Evolutionary conservation across 2,888 invertebrate genomes (phyloP), one percentile per base, ranked within the genome.

Genomic region (Drosophila melanosoma): DNA sequence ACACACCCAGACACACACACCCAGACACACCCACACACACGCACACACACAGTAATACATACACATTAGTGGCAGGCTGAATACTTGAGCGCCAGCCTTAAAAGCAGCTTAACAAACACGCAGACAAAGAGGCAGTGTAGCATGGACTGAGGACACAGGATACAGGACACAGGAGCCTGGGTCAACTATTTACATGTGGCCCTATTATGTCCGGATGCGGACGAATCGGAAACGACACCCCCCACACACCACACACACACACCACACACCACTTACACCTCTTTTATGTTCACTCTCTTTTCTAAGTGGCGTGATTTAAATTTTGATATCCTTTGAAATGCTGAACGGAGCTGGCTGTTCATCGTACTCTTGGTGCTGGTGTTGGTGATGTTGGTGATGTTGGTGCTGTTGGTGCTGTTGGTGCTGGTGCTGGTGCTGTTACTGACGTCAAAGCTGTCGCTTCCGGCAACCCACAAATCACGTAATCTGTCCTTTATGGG

Each of bases 261-360:
- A n/a, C n/a, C n/a, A n/a, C n/a, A n/a, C n/a, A n/a, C 15, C 63
- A 33, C 11, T 1, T 7, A 15, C 62, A 40, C 23, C 8, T 65
- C 72, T 76, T 87, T 78, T 81, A 69, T 80, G 74, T 36, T 23
- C 63, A 52, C 48, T 51, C 65, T 42, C 61, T 38, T 12, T 36
- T 57, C 69, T 78, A 86, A 88, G 82, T 81, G 87, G 81, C 89
- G 83, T 88, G 81, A 86, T 85, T 88, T 76, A 88, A 85, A 85
- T 79, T 85, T 86, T 61, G 71, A 88, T 83, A 83, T 74, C 72
- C 83, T 85, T 84, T 83, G 83, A 75, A 74, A 82, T 67, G 67
- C 69, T 74, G 59, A 70, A 51, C 65, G 66, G 32, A 57, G 48
- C 59, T 68, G 11, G 42, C 40, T 52, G 57, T 68, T 49, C 65